These are phyloP conservation scores for Phataginus tetradactyla DNA, from an alignment of 2,797 vertebrate genomes.

Conservation along the genomic window DNA sequence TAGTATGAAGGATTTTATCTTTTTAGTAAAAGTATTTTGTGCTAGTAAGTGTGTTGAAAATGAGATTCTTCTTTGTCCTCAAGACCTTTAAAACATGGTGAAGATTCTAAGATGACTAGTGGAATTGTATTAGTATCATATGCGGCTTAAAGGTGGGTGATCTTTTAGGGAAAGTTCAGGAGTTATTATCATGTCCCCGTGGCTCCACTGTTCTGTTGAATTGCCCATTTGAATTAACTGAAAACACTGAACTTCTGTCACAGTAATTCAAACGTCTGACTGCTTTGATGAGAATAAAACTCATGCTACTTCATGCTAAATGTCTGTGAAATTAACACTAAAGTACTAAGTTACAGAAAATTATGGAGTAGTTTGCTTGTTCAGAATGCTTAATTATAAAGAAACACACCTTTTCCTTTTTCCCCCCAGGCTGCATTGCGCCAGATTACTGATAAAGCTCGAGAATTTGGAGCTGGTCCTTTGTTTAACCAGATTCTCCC, in stretches of 20 bases:
- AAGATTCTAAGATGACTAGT: background rate
- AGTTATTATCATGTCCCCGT: background rate
- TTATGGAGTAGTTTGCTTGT: background rate
- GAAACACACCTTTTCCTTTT: background rate
- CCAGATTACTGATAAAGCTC: conserved; percentile 99
- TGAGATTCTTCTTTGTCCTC: background rate
- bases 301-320: background rate
- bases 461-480: conserved; percentile 97
- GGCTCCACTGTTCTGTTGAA: background rate
- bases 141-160: background rate
- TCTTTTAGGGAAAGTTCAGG: background rate
- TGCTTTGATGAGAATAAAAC: background rate
- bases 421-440: conserved; percentile 93
- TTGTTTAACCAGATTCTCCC: conserved; percentile 99
- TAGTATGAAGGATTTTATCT: background rate
- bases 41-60: background rate
- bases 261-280: background rate
- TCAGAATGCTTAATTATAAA: conserved; percentile 26
- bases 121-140: background rate
- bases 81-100: background rate
- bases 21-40: conserved; percentile 26
- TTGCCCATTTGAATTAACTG: background rate
- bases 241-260: background rate
- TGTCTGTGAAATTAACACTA: background rate
- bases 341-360: conserved; percentile 2